Evolutionary conservation across 2,113 vertebrate species (phyloP), one percentile per base, ranked within the genome.

Genomic region (human): DNA sequence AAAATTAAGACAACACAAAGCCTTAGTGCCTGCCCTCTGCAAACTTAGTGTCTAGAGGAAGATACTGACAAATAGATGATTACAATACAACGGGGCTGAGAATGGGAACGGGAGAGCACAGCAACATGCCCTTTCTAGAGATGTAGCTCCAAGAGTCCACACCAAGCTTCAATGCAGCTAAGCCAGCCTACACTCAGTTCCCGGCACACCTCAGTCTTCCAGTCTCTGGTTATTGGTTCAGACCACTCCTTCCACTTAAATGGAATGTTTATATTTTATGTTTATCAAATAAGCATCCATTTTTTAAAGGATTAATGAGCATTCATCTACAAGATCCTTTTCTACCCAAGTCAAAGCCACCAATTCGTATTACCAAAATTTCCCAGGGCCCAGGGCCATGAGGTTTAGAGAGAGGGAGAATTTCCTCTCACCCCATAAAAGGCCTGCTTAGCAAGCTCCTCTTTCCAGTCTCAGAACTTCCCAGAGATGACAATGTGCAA

Each of bases 61-160:
- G 18, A 38, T 6, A 5, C n/a, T 8, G 78, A 57, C 4, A 1
- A 5, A 38, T 2, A 73, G 27, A 61, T 3, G 12, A 23, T n/a
- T 1, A 12, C 12, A 43, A 6, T 1, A 30, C n/a, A 25, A 40
- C 4, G 8, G 86, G 14, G 38, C 4, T 1, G 17, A 25, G 43
- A 20, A 48, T 20, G 48, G 2, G 3, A 1, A 4, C 0, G 32
- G 30, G 4, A 45, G 94, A 45, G 32, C 9, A 2, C 2, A 0
- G 23, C 38, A 22, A 0, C 0, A 2, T 16, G 25, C 22, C 40
- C 48, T 59, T 73, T 32, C 70, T 25, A 40, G 55, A 16, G 4
- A 13, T 3, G 13, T 5, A 13, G 14, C 7, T 94, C 50, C 38
- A 25, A 52, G 20, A 64, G 1, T 23, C 32, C 8, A 0, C 38